These are phyloP conservation scores for Cryptomyrus ogoouensis DNA, from an alignment of 2,113 vertebrate species.

Conservation along the genomic window DNA sequence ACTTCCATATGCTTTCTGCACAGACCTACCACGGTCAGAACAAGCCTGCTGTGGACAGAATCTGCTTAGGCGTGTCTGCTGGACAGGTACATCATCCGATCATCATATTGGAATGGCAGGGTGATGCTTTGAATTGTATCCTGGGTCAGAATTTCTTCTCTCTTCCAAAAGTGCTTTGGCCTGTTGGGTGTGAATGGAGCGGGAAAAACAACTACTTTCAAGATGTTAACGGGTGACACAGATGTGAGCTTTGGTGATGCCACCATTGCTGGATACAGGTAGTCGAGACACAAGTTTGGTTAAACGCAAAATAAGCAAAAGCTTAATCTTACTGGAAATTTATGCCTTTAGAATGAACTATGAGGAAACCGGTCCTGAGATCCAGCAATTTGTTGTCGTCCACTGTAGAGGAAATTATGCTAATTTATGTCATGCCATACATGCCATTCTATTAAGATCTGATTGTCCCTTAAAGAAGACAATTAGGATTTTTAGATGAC, in stretches of 20 bases:
- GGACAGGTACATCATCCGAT: slow-evolving; percentile 70
- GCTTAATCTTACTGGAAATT: too few species aligned
- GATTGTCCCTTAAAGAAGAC: too few species aligned
- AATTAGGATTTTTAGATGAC: too few species aligned
- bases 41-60: slow-evolving; percentile 80
- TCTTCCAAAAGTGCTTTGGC: slow-evolving; percentile 78
- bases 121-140: too few species aligned
- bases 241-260: slow-evolving; percentile 82
- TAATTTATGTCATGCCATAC: too few species aligned
- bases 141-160: not conserved
- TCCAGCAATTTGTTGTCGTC: too few species aligned
- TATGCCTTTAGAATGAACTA: too few species aligned
- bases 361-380: too few species aligned
- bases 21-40: slow-evolving; percentile 76
- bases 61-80: slow-evolving; percentile 84
- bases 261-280: slow-evolving; percentile 79
- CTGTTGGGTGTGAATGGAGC: slow-evolving; percentile 91
- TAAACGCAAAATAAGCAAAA: too few species aligned
- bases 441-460: too few species aligned
- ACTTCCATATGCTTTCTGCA: not conserved
- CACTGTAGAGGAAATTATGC: too few species aligned
- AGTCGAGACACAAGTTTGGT: not conserved
- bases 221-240: slow-evolving; percentile 90
- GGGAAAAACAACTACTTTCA: slow-evolving; percentile 93
- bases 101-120: too few species aligned